A percentile compares a stretch with the other conserved stretches of the same genome.
Conservation (phyloP, 2,797 vertebrate genomes). For the Anolis apletophallus region DNA sequence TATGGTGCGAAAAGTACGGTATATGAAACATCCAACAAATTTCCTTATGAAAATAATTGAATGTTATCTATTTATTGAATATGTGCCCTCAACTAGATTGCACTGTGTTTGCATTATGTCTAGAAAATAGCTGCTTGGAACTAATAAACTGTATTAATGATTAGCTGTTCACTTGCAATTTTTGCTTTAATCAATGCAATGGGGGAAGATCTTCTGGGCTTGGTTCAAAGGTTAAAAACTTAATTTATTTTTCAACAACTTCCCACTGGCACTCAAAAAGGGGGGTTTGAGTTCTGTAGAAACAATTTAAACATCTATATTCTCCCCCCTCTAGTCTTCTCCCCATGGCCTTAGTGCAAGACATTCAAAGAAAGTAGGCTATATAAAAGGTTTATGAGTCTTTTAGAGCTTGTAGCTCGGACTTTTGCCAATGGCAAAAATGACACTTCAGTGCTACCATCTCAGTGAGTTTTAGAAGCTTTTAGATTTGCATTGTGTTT, state of each 20-base stretch:
- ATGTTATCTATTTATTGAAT: slow-evolving; percentile 14
- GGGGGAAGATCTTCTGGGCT: background rate
- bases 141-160: slow-evolving; percentile 28
- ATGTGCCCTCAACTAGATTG: background rate
- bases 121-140: background rate
- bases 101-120: slow-evolving; percentile 7
- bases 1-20: no score
- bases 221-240: slow-evolving; percentile 16
- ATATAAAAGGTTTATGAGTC: slow-evolving; percentile 3
- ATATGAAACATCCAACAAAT: background rate
- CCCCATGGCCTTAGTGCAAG: background rate
- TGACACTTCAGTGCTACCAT: background rate
- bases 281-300: background rate
- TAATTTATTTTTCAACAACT: slow-evolving; percentile 5
- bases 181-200: slow-evolving; percentile 18
- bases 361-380: background rate
- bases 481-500: background rate
- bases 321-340: background rate
- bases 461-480: background rate
- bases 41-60: slow-evolving; percentile 8
- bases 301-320: background rate
- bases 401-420: background rate
- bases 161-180: background rate
- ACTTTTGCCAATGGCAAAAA: slow-evolving; percentile 10
- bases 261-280: background rate